These are phyloP conservation scores for Cataglyphis hispanica DNA, from an alignment of 1,140 invertebrate genomes.

Conservation along the genomic window DNA sequence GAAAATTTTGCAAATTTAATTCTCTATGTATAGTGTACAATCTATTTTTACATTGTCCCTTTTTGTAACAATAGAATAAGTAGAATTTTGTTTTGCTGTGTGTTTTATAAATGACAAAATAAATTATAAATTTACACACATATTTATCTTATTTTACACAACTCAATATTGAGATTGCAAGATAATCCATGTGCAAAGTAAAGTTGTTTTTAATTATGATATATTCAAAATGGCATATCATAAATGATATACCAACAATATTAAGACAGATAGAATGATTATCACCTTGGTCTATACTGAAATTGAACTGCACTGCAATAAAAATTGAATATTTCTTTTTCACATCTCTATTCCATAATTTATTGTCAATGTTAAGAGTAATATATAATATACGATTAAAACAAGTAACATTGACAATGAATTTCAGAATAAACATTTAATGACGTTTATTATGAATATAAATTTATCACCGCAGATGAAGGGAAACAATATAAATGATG, in stretches of 20 bases:
- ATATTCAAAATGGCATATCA: neutral
- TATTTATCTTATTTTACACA: neutral
- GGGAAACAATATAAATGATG: conserved; percentile 40
- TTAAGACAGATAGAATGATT: conserved; percentile 49
- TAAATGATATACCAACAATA: conserved; percentile 14
- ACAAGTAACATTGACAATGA: conserved; percentile 27
- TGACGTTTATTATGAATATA: conserved; percentile 19
- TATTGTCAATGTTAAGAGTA: conserved; percentile 28
- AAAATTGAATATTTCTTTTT: conserved; percentile 5
- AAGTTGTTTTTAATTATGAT: neutral
- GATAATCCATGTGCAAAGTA: neutral
- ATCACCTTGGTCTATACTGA: neutral
- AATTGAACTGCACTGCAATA: conserved; percentile 20
- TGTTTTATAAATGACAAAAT: conserved; percentile 22
- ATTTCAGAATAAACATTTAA: conserved; percentile 24
- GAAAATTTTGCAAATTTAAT: conserved; percentile 18
- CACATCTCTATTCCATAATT: neutral
- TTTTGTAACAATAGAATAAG: neutral
- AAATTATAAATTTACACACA: conserved; percentile 45
- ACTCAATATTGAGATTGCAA: neutral
- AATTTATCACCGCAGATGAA: neutral
- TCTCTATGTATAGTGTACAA: conserved; percentile 4
- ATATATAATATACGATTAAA: neutral
- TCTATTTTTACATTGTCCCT: conserved; percentile 1
- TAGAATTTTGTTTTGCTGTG: neutral